A percentile compares a stretch with the other conserved stretches of the same genome.
phyloP scores from a whole-genome alignment of 2,797 vertebrate species.

The Bufotes viridis region DNA sequence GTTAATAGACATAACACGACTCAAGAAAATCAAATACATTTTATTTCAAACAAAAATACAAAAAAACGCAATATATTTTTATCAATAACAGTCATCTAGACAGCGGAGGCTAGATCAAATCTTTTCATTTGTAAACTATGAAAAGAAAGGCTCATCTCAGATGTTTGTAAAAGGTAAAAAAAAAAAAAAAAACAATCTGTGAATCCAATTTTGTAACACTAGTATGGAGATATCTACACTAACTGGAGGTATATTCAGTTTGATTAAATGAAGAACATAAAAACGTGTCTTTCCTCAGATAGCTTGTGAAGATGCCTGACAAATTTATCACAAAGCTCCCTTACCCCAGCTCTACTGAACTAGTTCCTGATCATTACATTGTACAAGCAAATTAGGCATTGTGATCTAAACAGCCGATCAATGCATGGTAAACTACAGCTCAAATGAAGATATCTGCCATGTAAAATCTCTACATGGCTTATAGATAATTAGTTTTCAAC shows the following conservation, averaged over 20 bases:
- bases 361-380: neutral
- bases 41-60: conserved; percentile 94
- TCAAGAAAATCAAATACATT: conserved; percentile 65
- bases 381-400: neutral
- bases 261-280: conserved; percentile 12
- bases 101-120: conserved; percentile 81
- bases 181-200: conserved; percentile 5
- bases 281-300: neutral
- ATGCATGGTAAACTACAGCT: neutral
- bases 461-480: conserved; percentile 5
- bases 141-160: neutral
- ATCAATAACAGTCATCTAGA: conserved; percentile 89
- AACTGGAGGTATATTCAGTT: neutral
- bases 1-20: neutral
- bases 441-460: neutral
- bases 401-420: neutral
- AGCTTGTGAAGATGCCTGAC: neutral
- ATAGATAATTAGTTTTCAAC: neutral
- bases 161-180: neutral
- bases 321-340: neutral
- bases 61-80: conserved; percentile 87
- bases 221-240: neutral
- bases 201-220: neutral
- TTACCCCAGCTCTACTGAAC: neutral
- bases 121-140: neutral